Percentiles rank a stretch among this genome's conserved stretches.
Conservation (phyloP, 1,140 invertebrate genomes). For the Parasteatoda tepidariorum region DNA sequence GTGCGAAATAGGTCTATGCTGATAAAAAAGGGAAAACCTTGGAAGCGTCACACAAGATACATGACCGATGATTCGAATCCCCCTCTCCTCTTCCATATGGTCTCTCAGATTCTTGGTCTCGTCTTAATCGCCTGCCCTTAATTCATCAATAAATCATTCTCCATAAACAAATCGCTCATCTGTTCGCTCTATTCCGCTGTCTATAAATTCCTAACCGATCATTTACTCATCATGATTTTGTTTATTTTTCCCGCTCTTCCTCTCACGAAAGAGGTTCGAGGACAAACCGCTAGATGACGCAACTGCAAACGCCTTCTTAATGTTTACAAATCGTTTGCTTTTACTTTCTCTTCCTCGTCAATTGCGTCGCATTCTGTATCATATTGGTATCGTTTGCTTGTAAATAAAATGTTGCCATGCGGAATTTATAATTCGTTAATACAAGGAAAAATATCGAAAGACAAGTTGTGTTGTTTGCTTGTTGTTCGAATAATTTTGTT, state of each 20-base stretch:
- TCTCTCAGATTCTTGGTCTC: neutral
- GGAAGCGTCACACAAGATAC: neutral
- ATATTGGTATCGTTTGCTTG: neutral
- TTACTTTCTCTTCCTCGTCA: constrained; percentile 5
- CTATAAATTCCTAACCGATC: neutral
- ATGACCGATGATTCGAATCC: neutral
- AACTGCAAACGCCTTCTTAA: constrained; percentile 26
- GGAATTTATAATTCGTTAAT: neutral
- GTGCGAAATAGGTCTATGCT: neutral
- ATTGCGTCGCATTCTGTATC: constrained; percentile 33
- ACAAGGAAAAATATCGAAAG: too few species aligned
- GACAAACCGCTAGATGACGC: constrained; percentile 34
- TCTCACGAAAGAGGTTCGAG: constrained; percentile 4
- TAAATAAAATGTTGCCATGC: neutral
- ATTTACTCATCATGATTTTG: neutral
- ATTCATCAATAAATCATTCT: too few species aligned
- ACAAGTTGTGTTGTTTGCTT: too few species aligned
- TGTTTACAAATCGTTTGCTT: constrained; percentile 33
- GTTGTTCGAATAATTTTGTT: too few species aligned
- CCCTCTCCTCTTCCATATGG: too few species aligned
- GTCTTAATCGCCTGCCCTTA: neutral
- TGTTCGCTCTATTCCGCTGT: neutral
- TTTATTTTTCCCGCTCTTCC: constrained; percentile 25
- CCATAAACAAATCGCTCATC: neutral
- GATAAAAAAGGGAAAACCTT: neutral